These are phyloP conservation scores for Pelosia muscerda DNA, from an alignment of 2,888 invertebrate species.

Conservation along the genomic window DNA sequence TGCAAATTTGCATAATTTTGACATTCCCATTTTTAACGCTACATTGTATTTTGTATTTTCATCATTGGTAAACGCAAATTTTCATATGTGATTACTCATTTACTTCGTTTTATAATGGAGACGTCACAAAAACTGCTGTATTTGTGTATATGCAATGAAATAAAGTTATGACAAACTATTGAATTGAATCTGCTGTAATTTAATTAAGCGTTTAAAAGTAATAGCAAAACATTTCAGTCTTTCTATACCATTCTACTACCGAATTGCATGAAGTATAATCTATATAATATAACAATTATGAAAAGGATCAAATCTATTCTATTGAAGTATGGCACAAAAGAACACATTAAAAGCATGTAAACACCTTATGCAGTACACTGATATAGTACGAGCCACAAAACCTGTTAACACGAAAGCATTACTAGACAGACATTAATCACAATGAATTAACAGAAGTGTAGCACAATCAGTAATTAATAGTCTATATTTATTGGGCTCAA, in stretches of 20 bases:
- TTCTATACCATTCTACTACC: constrained; percentile 27
- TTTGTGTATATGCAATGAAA: constrained; percentile 28
- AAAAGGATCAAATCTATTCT: constrained; percentile 24
- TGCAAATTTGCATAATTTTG: background rate
- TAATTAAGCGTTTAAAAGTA: background rate
- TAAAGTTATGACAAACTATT: constrained; percentile 27
- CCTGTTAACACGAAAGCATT: constrained; percentile 53
- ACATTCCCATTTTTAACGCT: constrained; percentile 50
- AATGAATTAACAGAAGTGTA: constrained; percentile 82
- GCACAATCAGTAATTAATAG: constrained; percentile 84
- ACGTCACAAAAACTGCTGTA: constrained; percentile 24
- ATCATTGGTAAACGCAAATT: constrained; percentile 54
- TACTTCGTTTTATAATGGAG: constrained; percentile 21
- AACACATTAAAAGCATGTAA: constrained; percentile 32
- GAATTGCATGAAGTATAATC: constrained; percentile 27
- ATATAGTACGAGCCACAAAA: constrained; percentile 34
- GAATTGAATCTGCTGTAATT: constrained; percentile 21
- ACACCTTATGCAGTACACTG: constrained; percentile 28
- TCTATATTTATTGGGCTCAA: constrained; percentile 78
- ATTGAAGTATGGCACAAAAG: constrained; percentile 36
- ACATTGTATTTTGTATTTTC: constrained; percentile 51
- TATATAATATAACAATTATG: constrained; percentile 15
- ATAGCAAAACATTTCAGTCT: constrained; percentile 13
- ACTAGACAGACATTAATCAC: constrained; percentile 70
- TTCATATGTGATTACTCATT: constrained; percentile 36